phyloP scores from a whole-genome alignment of 2,797 vertebrate species.

The Carapus acus region DNA sequence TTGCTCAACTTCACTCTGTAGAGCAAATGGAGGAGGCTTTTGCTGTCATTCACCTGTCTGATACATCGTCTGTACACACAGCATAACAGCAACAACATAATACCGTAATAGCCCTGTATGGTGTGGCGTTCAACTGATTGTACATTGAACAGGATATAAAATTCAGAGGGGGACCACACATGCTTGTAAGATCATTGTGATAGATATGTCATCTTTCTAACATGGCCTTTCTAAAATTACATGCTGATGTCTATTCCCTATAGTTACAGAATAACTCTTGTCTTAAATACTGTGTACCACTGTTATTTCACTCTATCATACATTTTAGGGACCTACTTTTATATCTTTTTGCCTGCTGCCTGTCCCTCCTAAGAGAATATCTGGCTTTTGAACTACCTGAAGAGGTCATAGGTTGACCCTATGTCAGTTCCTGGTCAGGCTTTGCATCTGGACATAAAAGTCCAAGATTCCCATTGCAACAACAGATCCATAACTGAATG shows the following conservation, averaged over 20 bases:
- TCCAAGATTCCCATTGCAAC: conserved; percentile 38
- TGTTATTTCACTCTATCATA: conserved; percentile 44
- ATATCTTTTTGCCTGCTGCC: conserved; percentile 45
- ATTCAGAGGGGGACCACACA: neutral
- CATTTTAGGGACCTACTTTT: conserved; percentile 33
- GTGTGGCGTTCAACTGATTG: too few relatives aligned
- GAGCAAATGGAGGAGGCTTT: conserved; percentile 13
- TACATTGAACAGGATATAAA: neutral
- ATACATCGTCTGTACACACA: too few relatives aligned
- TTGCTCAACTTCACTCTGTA: conserved; percentile 23
- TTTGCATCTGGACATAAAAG: conserved; percentile 33
- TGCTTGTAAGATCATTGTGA: neutral
- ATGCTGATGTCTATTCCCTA: conserved; percentile 23
- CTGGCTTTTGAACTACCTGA: conserved; percentile 51
- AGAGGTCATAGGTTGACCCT: conserved; percentile 60
- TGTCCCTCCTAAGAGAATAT: conserved; percentile 66
- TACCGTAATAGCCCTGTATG: too few relatives aligned
- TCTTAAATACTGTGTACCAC: conserved; percentile 42
- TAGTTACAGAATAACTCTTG: conserved; percentile 24
- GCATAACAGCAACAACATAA: too few relatives aligned
- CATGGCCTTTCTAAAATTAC: too few relatives aligned
- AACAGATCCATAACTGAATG: conserved; percentile 37
- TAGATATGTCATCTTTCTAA: conserved; percentile 9
- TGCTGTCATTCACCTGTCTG: too few relatives aligned
- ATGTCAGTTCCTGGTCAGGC: conserved; percentile 52